A percentile compares a stretch with the other conserved stretches of the same genome.
phyloP scores from a whole-genome alignment of 2,888 invertebrate genomes.

The Meloe dianella region DNA sequence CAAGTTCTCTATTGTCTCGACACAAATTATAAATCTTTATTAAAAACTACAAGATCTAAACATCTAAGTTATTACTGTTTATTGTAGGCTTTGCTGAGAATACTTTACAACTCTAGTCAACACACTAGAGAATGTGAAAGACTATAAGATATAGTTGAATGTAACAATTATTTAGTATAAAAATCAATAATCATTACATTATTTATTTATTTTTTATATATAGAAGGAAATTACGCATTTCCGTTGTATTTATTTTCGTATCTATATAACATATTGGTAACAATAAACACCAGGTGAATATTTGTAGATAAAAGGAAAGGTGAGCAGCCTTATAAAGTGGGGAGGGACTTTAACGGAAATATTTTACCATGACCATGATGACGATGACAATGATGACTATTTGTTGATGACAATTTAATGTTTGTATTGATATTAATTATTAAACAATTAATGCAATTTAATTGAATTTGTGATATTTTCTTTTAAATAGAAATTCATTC shows the following conservation, averaged over 20 bases:
- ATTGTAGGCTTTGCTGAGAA: too few species aligned
- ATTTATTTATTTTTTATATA: neutral
- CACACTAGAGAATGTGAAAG: neutral
- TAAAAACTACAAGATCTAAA: too few species aligned
- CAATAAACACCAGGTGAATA: neutral
- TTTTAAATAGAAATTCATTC: too few species aligned
- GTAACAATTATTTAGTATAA: neutral
- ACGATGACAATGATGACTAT: neutral
- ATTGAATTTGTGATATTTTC: neutral
- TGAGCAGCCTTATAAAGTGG: slow-evolving; percentile 8
- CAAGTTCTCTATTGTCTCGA: too few species aligned
- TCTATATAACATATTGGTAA: neutral
- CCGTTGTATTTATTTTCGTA: neutral
- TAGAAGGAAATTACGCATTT: neutral
- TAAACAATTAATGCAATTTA: neutral
- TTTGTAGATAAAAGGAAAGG: neutral
- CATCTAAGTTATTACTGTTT: too few species aligned
- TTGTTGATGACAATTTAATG: neutral
- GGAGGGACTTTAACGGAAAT: neutral
- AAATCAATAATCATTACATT: neutral
- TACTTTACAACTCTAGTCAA: neutral
- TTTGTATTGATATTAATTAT: neutral
- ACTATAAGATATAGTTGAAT: neutral
- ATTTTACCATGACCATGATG: neutral
- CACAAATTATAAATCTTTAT: too few species aligned